These are phyloP conservation scores for Artemia sp. DNA, from an alignment of 2,888 invertebrate genomes.

Conservation along the genomic window DNA sequence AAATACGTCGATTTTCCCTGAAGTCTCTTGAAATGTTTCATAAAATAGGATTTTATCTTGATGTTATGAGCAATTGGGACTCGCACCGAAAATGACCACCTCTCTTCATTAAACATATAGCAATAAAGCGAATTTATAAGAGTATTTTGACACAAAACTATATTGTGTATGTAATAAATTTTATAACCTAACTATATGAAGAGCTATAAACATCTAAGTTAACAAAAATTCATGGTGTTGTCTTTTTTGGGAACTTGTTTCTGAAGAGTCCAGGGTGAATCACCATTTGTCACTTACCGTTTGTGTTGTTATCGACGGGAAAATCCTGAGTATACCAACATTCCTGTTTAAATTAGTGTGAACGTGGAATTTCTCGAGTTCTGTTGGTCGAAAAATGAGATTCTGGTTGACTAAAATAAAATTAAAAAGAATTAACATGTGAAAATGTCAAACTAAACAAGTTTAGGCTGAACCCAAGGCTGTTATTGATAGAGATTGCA, in stretches of 20 bases:
- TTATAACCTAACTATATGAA: neutral
- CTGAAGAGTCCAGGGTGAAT: neutral
- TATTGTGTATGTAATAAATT: neutral
- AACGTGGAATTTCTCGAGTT: conserved; percentile 48
- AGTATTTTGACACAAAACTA: neutral
- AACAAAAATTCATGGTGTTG: neutral
- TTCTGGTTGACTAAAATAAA: conserved; percentile 42
- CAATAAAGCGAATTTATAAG: no score
- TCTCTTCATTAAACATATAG: no score
- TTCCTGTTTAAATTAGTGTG: conserved; percentile 58
- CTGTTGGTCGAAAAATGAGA: conserved; percentile 44
- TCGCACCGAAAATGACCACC: no score
- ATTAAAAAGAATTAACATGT: neutral
- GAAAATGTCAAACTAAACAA: no score
- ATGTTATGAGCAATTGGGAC: no score
- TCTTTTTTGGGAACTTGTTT: no score
- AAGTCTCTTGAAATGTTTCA: no score
- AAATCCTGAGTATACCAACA: conserved; percentile 68
- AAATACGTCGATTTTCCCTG: no score
- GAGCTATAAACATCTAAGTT: conserved; percentile 15
- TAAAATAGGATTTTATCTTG: no score
- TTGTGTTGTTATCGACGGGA: conserved; percentile 70
- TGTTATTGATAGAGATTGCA: no score
- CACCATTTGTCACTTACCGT: conserved; percentile 37
- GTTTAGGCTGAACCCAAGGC: no score